phyloP scores from a whole-genome alignment of 2,797 vertebrate genomes.

The Sarcophilus harrisii region DNA sequence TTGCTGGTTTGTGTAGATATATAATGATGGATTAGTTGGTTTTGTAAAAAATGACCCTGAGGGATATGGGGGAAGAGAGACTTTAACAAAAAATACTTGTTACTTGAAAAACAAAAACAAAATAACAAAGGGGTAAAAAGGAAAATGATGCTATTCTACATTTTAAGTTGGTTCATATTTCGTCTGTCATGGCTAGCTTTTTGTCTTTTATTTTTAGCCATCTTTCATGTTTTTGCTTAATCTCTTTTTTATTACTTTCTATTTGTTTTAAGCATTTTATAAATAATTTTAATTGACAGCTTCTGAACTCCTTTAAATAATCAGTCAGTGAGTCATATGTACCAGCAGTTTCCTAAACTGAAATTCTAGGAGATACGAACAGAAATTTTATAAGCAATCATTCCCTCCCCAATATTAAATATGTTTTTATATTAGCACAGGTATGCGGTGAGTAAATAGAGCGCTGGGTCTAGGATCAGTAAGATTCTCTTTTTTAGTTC shows the following conservation, averaged over 20 bases:
- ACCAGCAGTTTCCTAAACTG: background rate
- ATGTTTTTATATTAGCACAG: background rate
- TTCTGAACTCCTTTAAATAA: constrained; percentile 5
- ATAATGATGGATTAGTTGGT: background rate
- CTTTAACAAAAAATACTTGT: background rate
- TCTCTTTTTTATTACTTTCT: background rate
- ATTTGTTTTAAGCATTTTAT: background rate
- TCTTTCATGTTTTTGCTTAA: background rate
- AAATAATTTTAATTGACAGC: background rate
- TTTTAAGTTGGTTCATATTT: background rate
- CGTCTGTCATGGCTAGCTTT: background rate
- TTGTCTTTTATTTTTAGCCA: constrained; percentile 3
- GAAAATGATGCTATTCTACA: background rate
- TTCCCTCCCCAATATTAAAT: background rate
- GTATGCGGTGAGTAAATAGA: background rate
- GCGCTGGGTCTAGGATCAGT: background rate
- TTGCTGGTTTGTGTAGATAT: background rate
- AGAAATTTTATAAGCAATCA: background rate
- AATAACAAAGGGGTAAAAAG: background rate
- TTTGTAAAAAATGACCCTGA: background rate
- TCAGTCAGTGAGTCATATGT: background rate
- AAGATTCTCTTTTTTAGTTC: background rate
- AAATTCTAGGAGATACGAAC: background rate
- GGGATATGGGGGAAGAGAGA: background rate
- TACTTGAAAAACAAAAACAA: background rate